Evolutionary conservation across 2,888 invertebrate genomes (phyloP), one percentile per base, ranked within the genome.

Genomic region (Brachylomia viminalis): DNA sequence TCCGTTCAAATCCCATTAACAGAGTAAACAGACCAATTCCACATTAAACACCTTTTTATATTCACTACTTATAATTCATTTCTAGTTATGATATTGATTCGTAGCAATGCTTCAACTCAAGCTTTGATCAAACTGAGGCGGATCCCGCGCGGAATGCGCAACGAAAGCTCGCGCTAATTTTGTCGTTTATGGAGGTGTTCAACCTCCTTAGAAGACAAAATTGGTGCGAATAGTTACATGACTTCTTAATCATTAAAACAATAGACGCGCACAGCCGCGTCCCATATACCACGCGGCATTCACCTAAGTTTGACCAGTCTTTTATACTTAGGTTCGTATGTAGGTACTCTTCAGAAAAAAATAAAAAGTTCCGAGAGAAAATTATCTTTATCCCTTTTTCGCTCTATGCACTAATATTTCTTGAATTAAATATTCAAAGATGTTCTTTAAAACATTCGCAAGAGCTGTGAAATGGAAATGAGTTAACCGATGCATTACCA

Each of bases 401-500:
- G 58, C 56, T 38, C 2, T 4, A 2, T n/a, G 58, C 45, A 38
- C 66, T 45, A 71, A 64, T 62, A 72, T 65, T 59, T 27, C 15
- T 73, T 49, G 13, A 67, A 64, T 71, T 11, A 72, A 72, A 74
- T 72, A 70, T 77, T 77, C 58, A 68, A 58, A 47, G 59, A 38
- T 58, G 38, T 73, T 61, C 66, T 70, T 61, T 27, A 56, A 69
- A 72, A 54, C 17, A 56, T 77, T 75, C 38, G 15, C 38, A n/a
- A 66, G 59, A n/a, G n/a, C 61, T 59, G 56, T 68, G 20, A n/a
- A 67, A n/a, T 77, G 20, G 38, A 52, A 69, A n/a, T 66, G 69
- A 79, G 61, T 61, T 62, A 65, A 76, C 64, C 67, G 58, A 75
- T 79, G 68, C 54, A 73, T 68, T 56, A 38, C 42, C 54, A 71